Conservation (phyloP, 2,888 invertebrate species). For the Hydriomena furcata region DNA sequence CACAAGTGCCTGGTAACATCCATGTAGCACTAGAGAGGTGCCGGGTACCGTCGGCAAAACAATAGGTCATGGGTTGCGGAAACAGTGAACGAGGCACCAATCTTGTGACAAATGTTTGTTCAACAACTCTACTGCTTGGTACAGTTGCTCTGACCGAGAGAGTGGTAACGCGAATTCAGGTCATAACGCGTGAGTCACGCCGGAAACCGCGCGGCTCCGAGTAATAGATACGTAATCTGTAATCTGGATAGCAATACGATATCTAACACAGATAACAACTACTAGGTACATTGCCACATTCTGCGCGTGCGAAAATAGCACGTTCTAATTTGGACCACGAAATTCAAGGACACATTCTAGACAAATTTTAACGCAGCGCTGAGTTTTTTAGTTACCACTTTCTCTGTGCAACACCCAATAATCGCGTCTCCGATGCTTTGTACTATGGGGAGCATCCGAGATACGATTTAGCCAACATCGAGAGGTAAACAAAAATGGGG, state of each 20-base stretch:
- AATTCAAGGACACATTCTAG: slow-evolving; percentile 24
- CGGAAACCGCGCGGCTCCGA: slow-evolving; percentile 21
- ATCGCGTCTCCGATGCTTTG: slow-evolving; percentile 30
- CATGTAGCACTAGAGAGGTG: slow-evolving; percentile 45
- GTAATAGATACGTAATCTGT: no score
- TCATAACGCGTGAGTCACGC: slow-evolving; percentile 15
- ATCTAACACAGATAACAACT: slow-evolving; percentile 33
- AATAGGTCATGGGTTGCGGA: slow-evolving; percentile 17
- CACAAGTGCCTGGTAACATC: slow-evolving; percentile 66
- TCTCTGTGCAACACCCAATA: slow-evolving; percentile 32
- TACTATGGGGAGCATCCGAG: slow-evolving; percentile 26
- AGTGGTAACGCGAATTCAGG: slow-evolving; percentile 40
- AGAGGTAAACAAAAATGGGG: slow-evolving; percentile 32
- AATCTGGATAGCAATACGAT: slow-evolving; percentile 34
- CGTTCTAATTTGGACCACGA: slow-evolving; percentile 26
- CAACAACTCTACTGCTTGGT: slow-evolving; percentile 55
- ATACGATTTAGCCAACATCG: slow-evolving; percentile 37
- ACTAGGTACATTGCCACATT: slow-evolving; percentile 25
- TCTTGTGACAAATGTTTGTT: slow-evolving; percentile 47
- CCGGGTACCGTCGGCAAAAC: slow-evolving; percentile 21
- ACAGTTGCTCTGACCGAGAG: slow-evolving; percentile 47
- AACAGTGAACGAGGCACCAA: slow-evolving; percentile 45
- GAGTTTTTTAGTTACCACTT: slow-evolving; percentile 28
- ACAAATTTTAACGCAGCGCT: not conserved
- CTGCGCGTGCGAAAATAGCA: slow-evolving; percentile 33